Base-by-base conservation (phyloP, 2,888 invertebrate species). In the Drosophila helvetica region DNA sequence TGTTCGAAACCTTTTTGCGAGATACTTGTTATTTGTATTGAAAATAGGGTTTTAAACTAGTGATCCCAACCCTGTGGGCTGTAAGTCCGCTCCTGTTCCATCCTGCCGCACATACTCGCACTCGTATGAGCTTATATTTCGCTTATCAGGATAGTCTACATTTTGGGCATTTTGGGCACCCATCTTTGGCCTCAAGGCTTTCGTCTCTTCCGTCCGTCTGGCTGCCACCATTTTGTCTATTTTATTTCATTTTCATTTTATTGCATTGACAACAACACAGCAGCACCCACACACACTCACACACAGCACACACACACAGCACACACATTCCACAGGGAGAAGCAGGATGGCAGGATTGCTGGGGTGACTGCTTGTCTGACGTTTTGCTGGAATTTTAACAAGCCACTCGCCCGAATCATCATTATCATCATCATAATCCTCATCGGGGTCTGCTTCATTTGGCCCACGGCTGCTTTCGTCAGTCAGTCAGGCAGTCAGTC, bases 381-480 rank as follows among this genome's bases (percentile, higher is more conserved):
- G 63, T 56, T 71, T 79, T 64, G 81, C 72, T 83, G 88, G 84
- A 74, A 87, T 86, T 88, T 86, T 88, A 86, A 87, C 86, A 86
- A 86, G 86, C 88, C 80, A 71, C 86, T 84, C 80, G 38, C 38
- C 79, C 77, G 84, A 75, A 86, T 78, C 79, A 74, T 67, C 58
- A 68, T 74, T 71, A 64, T 52, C 19, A 19, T 43, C 43, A 1
- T n/a, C 43, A 45, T 64, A 38, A 48, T 62, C n/a, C n/a, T n/a
- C 62, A 30, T 62, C 38, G 38, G 65, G 65, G 66, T 51, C 61
- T 55, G 65, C 73, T 75, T 63, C 75, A 64, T 66, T 72, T 59
- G 53, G 70, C 71, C 71, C 71, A 71, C 66, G 75, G 78, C 72
- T 65, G 70, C 69, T 68, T 68, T 70, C 67, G 70, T 50, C 70